phyloP scores from a whole-genome alignment of 2,888 invertebrate species.

The Argynnis bischoffii region DNA sequence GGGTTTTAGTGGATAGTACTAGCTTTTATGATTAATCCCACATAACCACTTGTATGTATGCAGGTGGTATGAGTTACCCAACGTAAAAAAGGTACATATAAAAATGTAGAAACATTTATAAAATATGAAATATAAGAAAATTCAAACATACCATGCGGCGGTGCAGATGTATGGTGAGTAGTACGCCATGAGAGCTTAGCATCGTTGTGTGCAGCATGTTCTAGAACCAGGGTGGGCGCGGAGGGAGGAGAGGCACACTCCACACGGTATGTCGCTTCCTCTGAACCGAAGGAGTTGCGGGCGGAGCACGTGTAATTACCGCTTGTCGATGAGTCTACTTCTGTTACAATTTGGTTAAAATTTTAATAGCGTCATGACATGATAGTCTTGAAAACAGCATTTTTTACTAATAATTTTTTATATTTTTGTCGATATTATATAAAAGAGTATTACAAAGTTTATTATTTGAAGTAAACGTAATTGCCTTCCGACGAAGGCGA shows the following conservation, averaged over 20 bases:
- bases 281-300: slow-evolving; percentile 92
- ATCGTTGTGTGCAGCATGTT: slow-evolving; percentile 87
- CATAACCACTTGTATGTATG: too few relatives aligned
- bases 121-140: background rate
- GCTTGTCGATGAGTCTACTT: slow-evolving; percentile 86
- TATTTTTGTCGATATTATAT: too few relatives aligned
- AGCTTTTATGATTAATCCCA: too few relatives aligned
- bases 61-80: too few relatives aligned
- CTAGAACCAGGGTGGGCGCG: slow-evolving; percentile 85
- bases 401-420: too few relatives aligned
- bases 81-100: too few relatives aligned
- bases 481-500: too few relatives aligned
- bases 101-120: background rate
- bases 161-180: slow-evolving; percentile 83
- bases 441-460: too few relatives aligned
- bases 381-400: too few relatives aligned
- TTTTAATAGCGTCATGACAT: too few relatives aligned
- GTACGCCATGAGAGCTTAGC: slow-evolving; percentile 73
- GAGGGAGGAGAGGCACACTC: slow-evolving; percentile 89
- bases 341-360: slow-evolving; percentile 57
- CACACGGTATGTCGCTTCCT: slow-evolving; percentile 90
- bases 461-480: too few relatives aligned
- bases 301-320: slow-evolving; percentile 92
- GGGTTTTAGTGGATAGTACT: too few relatives aligned
- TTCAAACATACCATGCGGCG: slow-evolving; percentile 63